Evolutionary conservation across 2,113 vertebrate genomes (phyloP).

Genomic region (Scytalopus superciliaris): DNA sequence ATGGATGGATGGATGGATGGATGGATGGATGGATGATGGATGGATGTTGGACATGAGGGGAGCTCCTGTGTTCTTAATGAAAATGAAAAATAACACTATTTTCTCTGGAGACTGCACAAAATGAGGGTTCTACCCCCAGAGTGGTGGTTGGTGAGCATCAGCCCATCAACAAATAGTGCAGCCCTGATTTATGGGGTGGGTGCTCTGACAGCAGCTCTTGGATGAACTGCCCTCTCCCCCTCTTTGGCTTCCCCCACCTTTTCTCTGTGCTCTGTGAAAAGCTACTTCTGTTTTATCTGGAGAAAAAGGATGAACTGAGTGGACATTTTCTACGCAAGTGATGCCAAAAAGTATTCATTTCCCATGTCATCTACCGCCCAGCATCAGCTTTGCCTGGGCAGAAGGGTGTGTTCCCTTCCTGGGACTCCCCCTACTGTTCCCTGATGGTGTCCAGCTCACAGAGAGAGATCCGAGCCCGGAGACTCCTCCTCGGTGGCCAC

Average conservation of each 20-base stretch:
- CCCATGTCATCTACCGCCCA: neutral
- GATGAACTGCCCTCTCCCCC: neutral
- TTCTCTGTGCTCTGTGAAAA: fast-evolving
- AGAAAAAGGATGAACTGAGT: neutral
- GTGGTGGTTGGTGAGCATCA: neutral
- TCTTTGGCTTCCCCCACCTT: neutral
- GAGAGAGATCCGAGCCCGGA: neutral
- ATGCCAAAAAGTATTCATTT: neutral
- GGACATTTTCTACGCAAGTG: neutral
- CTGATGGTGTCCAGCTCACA: fast-evolving
- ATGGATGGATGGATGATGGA: neutral
- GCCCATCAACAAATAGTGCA: neutral
- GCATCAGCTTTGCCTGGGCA: neutral
- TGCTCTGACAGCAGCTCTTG: neutral
- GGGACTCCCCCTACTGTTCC: neutral
- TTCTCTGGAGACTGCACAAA: neutral
- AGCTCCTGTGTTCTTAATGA: neutral
- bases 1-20: neutral
- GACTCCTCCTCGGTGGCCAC: neutral
- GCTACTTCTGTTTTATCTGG: neutral
- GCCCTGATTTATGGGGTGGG: neutral
- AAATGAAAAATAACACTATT: neutral
- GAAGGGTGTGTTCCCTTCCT: neutral
- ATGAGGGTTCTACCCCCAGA: neutral
- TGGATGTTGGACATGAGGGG: neutral